Percentiles rank a stretch among this genome's conserved stretches.
Conservation (phyloP, 2,113 vertebrate species). For the Gallinago undulata region DNA sequence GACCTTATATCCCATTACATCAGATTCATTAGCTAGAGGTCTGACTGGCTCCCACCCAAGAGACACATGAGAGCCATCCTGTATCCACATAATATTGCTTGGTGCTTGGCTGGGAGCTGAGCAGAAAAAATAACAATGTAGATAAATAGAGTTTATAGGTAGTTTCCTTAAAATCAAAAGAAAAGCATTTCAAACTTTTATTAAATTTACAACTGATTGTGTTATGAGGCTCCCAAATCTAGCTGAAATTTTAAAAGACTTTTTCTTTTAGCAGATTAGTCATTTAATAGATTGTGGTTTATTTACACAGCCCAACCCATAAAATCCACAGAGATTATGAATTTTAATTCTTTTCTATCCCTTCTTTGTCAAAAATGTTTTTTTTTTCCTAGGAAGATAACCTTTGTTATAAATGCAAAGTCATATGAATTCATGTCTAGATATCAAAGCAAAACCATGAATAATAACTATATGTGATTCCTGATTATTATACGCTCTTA, state of each 20-base stretch:
- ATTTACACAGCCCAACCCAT: not conserved
- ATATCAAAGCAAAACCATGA: slow-evolving; percentile 34
- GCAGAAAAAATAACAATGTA: not conserved
- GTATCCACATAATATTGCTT: slow-evolving; percentile 89
- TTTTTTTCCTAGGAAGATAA: slow-evolving; percentile 37
- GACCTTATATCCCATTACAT: slow-evolving; percentile 95
- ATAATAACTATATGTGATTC: not conserved
- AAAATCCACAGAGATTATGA: slow-evolving; percentile 13
- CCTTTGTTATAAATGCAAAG: slow-evolving; percentile 38
- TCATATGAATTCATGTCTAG: slow-evolving; percentile 1
- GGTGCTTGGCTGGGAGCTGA: slow-evolving; percentile 90
- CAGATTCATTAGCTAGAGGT: slow-evolving; percentile 90
- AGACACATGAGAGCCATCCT: slow-evolving; percentile 90
- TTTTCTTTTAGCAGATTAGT: not conserved
- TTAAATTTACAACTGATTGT: not conserved
- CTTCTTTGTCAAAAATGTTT: slow-evolving; percentile 23
- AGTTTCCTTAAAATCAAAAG: not conserved
- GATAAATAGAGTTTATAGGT: not conserved
- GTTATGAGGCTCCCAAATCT: not conserved
- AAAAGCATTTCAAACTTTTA: not conserved
- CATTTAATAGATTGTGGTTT: slow-evolving; percentile 16
- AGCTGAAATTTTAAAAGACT: not conserved
- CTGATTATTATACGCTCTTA: not conserved
- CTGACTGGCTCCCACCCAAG: slow-evolving; percentile 92
- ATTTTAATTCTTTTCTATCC: slow-evolving; percentile 46